Evolutionary conservation across 2,888 invertebrate species (phyloP).

Genomic region (Macaria notata): DNA sequence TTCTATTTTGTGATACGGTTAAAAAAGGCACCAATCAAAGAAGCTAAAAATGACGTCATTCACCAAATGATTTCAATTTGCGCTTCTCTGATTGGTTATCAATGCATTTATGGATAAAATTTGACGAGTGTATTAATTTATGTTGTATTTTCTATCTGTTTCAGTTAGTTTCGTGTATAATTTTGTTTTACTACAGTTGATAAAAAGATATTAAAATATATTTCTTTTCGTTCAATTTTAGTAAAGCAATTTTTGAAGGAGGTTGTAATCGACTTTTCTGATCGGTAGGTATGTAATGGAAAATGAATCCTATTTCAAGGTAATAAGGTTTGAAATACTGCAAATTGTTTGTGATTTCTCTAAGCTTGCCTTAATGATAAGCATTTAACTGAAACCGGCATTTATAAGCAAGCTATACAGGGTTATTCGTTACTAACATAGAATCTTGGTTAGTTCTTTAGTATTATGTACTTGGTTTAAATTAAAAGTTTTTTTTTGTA

Average conservation of each 20-base stretch:
- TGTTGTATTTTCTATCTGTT: conserved; percentile 39
- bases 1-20: background rate
- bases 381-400: conserved; percentile 20
- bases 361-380: conserved; percentile 3
- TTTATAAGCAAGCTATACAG: conserved; percentile 13
- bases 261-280: background rate
- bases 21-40: no score
- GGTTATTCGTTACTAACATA: background rate
- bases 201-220: no score
- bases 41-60: no score
- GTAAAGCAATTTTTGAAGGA: conserved; percentile 1
- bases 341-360: background rate
- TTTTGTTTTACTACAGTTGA: conserved; percentile 15
- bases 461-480: no score
- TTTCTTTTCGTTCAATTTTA: conserved; percentile 16
- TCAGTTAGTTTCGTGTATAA: conserved; percentile 35
- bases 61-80: no score
- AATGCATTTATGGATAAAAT: conserved; percentile 1
- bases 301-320: conserved; percentile 1
- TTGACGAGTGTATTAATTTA: conserved; percentile 21
- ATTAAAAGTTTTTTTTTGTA: no score
- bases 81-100: no score
- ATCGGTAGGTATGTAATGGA: conserved; percentile 6
- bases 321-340: conserved; percentile 1
- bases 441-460: no score